Percentiles rank a stretch among this genome's conserved stretches.
These are phyloP conservation scores for Crocodylus rhombifer DNA, from an alignment of 2,797 vertebrate genomes.

Conservation along the genomic window DNA sequence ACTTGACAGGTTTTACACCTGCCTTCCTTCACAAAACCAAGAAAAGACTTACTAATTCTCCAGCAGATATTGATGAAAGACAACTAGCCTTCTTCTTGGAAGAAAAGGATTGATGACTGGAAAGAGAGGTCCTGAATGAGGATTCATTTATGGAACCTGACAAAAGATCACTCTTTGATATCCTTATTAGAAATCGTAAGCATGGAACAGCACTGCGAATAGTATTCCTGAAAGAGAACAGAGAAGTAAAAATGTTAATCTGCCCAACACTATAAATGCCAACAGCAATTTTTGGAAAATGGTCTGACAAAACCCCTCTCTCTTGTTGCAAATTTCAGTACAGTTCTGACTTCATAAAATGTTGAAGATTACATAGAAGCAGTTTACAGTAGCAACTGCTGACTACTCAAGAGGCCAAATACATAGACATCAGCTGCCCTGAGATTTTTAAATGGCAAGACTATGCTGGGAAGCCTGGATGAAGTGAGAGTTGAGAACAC, in stretches of 20 bases:
- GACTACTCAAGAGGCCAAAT: background rate
- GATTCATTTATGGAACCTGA: conserved; percentile 75
- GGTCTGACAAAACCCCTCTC: accelerated
- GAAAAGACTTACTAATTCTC: conserved; percentile 74
- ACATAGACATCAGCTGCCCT: background rate
- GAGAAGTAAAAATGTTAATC: background rate
- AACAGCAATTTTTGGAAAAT: background rate
- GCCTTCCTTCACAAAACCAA: background rate
- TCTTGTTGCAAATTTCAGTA: background rate
- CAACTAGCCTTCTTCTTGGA: conserved; percentile 66
- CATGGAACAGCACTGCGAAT: conserved; percentile 78
- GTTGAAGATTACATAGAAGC: background rate
- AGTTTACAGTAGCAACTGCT: background rate
- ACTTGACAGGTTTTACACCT: background rate
- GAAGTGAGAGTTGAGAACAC: background rate
- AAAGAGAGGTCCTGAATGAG: conserved; percentile 74
- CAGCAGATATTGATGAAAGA: conserved; percentile 71
- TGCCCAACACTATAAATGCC: background rate
- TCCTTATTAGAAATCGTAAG: conserved; percentile 73
- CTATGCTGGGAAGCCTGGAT: background rate
- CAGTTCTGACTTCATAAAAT: background rate
- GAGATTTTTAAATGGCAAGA: background rate
- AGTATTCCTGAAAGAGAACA: conserved; percentile 67
- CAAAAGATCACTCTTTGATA: conserved; percentile 71
- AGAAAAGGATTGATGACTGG: conserved; percentile 68